These are phyloP conservation scores for Trochalopteron elliotii DNA, from an alignment of 2,113 vertebrate genomes.

Conservation along the genomic window DNA sequence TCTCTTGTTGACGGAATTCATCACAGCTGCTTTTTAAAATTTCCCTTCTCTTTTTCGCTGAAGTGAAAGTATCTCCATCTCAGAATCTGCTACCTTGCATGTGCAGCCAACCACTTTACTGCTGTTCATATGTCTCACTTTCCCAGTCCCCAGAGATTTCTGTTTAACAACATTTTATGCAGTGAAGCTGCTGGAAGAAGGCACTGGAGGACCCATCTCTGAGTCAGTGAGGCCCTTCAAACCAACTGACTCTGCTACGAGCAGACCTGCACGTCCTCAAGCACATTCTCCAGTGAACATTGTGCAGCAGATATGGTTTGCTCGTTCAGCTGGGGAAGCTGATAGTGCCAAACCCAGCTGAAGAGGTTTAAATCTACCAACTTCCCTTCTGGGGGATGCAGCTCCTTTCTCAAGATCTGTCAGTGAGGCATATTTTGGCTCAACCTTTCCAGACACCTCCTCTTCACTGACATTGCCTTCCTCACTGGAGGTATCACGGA, in stretches of 20 bases:
- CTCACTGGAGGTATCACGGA: constrained; percentile 40
- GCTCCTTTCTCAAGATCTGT: background rate
- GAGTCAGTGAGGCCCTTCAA: background rate
- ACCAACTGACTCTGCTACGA: rapidly evolving
- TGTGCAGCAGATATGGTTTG: rapidly evolving
- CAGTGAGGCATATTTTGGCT: constrained; percentile 14
- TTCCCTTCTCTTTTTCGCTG: background rate
- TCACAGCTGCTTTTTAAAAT: background rate
- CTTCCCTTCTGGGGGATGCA: background rate
- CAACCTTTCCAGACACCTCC: constrained; percentile 40
- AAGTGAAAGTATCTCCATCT: background rate
- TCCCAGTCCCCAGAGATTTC: background rate
- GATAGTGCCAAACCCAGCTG: background rate
- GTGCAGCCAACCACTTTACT: background rate
- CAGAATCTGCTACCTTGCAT: background rate
- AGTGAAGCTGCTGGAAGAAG: background rate
- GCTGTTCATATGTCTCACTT: background rate
- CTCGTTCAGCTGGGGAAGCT: background rate
- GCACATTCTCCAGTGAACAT: background rate
- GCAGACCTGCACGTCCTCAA: background rate
- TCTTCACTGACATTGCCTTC: constrained; percentile 63
- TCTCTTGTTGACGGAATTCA: background rate
- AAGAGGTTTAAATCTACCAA: background rate
- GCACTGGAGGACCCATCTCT: background rate
- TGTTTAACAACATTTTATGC: background rate